phyloP scores from a whole-genome alignment of 2,888 invertebrate genomes.

The Epinotia nisella region DNA sequence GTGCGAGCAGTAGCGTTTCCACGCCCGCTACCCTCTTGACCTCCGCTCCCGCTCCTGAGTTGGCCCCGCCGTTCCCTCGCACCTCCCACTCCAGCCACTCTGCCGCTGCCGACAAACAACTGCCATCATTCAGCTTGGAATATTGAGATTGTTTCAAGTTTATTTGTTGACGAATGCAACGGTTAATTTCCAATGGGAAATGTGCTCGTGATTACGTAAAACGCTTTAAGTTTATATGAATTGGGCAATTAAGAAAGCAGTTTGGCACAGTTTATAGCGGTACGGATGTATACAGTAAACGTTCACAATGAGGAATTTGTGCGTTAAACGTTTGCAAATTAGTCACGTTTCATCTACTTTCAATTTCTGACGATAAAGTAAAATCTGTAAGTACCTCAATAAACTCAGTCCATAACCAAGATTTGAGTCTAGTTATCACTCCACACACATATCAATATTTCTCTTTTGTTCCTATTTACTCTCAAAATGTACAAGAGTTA shows the following conservation, averaged over 20 bases:
- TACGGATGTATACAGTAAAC: not conserved
- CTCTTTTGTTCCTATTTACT: too few species aligned
- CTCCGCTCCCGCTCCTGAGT: constrained; percentile 83
- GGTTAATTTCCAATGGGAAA: constrained; percentile 41
- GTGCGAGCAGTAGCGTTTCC: constrained; percentile 91
- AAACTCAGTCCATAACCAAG: too few species aligned
- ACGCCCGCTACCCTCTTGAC: constrained; percentile 91
- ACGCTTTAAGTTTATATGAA: constrained; percentile 25
- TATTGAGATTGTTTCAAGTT: constrained; percentile 51
- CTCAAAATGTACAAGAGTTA: too few species aligned
- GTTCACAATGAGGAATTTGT: not conserved
- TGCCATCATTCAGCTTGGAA: constrained; percentile 80
- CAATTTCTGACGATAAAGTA: too few species aligned
- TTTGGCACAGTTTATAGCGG: constrained; percentile 3
- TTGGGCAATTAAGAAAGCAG: constrained; percentile 24
- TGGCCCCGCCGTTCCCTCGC: constrained; percentile 65
- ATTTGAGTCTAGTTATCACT: too few species aligned
- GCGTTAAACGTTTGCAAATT: not conserved
- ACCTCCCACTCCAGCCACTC: constrained; percentile 82
- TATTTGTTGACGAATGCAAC: constrained; percentile 40
- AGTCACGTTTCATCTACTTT: not conserved
- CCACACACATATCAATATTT: too few species aligned
- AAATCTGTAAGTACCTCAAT: too few species aligned
- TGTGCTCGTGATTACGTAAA: constrained; percentile 25
- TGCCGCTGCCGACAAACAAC: constrained; percentile 82